Evolutionary conservation across 2,888 invertebrate species (phyloP), one percentile per base, ranked within the genome.

Genomic region (Zeuzera pyrina): DNA sequence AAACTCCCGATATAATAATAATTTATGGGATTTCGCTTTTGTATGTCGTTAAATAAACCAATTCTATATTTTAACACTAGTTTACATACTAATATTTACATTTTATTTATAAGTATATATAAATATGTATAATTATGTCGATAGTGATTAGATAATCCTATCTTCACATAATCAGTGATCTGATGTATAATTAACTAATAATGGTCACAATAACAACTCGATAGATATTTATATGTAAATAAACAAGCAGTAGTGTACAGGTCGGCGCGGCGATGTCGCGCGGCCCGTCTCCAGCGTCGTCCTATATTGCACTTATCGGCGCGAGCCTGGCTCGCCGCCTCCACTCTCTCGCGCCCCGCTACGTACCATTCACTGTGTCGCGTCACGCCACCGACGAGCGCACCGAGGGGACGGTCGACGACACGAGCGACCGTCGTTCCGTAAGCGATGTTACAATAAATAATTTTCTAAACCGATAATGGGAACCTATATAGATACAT

Each of bases 151-250:
- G 60, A 68, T 65, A 72, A 78, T 63, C 77, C 70, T 76, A 77
- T 79, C 77, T 67, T 69, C 73, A 74, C 71, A 62, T 69, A 65
- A 64, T 73, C 72, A 68, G 73, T 69, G 57, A 69, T 76, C 68
- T 71, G 63, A 74, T 78, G 79, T 81, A 81, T 79, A 83, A 78
- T 83, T 83, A 81, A 79, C 79, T 79, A 83, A 79, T 79, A 70
- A 77, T 79, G 79, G 78, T 83, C 81, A 79, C 76, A 65, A 73
- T 81, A 81, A 81, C 79, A 79, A 78, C 69, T 79, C 71, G 69
- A 79, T 81, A 81, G 79, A 79, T 77, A 81, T 78, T 78, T 64
- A n/a, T 61, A 79, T 67, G 79, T 79, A 79, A 81, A 79, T 77
- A 79, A 79, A 79, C 78, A 79, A 81, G 81, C 81, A 63, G 70